Evolutionary conservation across 2,888 invertebrate species (phyloP).

Genomic region (Frankliniella intonsa): DNA sequence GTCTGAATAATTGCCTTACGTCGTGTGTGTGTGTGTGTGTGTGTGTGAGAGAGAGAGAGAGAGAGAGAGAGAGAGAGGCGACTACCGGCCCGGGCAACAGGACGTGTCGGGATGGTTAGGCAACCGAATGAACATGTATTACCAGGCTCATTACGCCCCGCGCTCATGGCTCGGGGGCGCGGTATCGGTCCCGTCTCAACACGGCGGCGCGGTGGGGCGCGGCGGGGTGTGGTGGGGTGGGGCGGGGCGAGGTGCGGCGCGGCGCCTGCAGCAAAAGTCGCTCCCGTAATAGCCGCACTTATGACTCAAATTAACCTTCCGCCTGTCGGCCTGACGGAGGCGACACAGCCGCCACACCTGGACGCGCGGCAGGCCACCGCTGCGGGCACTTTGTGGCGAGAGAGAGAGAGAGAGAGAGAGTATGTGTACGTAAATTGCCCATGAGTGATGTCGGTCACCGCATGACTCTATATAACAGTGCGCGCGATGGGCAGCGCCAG

Average conservation of each 20-base stretch:
- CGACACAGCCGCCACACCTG: not conserved
- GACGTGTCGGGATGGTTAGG: not conserved
- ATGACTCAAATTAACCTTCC: slow-evolving; percentile 11
- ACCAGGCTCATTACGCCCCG: slow-evolving; percentile 14
- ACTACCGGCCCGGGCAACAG: too few relatives aligned
- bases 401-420: slow-evolving; percentile 10
- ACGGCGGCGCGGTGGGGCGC: not conserved
- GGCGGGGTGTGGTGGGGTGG: not conserved
- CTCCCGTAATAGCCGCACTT: slow-evolving; percentile 14
- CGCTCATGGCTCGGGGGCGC: not conserved
- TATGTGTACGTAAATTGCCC: too few relatives aligned
- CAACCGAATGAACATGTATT: slow-evolving; percentile 25
- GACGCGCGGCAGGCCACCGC: slow-evolving; percentile 2
- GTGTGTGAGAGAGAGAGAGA: too few relatives aligned
- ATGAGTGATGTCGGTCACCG: too few relatives aligned
- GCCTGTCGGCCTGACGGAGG: not conserved
- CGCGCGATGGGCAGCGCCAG: too few relatives aligned
- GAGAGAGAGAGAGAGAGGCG: too few relatives aligned
- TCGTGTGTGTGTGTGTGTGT: too few relatives aligned
- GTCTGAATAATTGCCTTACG: not conserved
- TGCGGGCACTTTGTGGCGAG: not conserved
- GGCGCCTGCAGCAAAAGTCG: not conserved
- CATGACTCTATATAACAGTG: too few relatives aligned
- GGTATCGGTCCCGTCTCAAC: too few relatives aligned
- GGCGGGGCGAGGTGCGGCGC: not conserved